A percentile compares a stretch with the other conserved stretches of the same genome.
Evolutionary conservation across 2,113 vertebrate genomes (phyloP).

Genomic region (Talpa occidentalis): DNA sequence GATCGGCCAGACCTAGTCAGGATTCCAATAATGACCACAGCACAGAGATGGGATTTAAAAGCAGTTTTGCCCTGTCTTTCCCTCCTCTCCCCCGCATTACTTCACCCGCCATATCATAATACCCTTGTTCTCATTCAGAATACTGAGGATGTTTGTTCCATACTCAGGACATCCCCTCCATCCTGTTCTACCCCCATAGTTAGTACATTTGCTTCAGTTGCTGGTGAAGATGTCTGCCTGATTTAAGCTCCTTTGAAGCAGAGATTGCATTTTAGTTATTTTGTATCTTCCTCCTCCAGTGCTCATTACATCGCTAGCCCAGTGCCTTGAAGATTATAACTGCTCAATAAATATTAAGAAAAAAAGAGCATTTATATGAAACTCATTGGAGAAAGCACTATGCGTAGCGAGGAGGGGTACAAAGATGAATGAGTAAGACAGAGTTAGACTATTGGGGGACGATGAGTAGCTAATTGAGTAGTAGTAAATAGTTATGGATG

Average conservation of each 20-base stretch:
- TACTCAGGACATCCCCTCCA: conserved; percentile 56
- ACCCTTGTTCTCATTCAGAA: conserved; percentile 59
- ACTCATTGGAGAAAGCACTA: neutral
- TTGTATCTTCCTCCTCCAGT: neutral
- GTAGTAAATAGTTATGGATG: neutral
- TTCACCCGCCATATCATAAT: conserved; percentile 5
- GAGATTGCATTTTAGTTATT: conserved; percentile 23
- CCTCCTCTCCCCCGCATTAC: neutral
- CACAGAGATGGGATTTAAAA: conserved; percentile 3
- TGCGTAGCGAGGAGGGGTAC: neutral
- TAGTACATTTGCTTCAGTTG: conserved; percentile 44
- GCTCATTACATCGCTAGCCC: neutral
- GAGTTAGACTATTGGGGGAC: neutral
- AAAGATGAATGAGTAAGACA: neutral
- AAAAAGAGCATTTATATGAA: neutral
- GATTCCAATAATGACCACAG: neutral
- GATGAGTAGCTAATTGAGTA: neutral
- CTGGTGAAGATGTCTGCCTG: conserved; percentile 9
- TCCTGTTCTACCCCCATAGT: conserved; percentile 55
- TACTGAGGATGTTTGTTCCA: conserved; percentile 54
- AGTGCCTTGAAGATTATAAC: neutral
- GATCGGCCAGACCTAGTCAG: neutral
- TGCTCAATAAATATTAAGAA: conserved; percentile 47
- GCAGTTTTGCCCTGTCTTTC: conserved; percentile 41
- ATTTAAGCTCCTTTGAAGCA: conserved; percentile 53